Evolutionary conservation across 2,113 vertebrate species (phyloP), one percentile per base, ranked within the genome.

Genomic region (Coptodon rendalli): DNA sequence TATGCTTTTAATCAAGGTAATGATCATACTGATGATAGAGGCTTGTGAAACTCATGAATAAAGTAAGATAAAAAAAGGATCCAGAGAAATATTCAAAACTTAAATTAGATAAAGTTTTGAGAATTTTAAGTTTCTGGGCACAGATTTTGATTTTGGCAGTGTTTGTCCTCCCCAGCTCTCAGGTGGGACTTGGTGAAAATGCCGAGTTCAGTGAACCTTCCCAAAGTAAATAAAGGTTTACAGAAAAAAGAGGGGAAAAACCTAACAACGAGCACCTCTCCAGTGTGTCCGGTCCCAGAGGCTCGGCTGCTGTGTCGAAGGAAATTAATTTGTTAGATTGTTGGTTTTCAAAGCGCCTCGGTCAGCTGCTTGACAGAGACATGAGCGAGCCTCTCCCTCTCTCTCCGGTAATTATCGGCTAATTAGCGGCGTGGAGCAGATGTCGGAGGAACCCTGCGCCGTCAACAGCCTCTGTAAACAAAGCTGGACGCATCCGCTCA

Each of bases 341-440:
- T 96, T 97, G 93, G 92, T 97, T 96, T 90, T 93, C 97, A 97
- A 97, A 97, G 97, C 96, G 94, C 95, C 97, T 96, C 94, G 96
- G 96, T 96, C 97, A 96, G 97, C 96, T 95, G 93, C 84, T 71
- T 97, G 97, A 97, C 97, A 97, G 97, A 97, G 96, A 97, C 96
- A 94, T n/a, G 87, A 45, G 86, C 95, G 95, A 96, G 96, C 97
- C 24, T 6, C 81, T 80, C 54, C 85, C 85, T 97, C 96, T 97
- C 97, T 97, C 96, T 96, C 96, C 96, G 92, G 96, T 97, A 98
- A 99, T 99, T 98, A 99, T 93, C 96, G 94, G 96, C 97, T 98
- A 98, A 99, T 99, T 98, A 98, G 97, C 95, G 96, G 93, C 95
- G 96, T 92, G 95, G 97, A 98, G 97, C 98, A 99, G 98, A 98